A percentile compares a stretch with the other conserved stretches of the same genome.
These are phyloP conservation scores for Gymnothorax javanicus DNA, from an alignment of 2,797 vertebrate genomes.

Conservation along the genomic window DNA sequence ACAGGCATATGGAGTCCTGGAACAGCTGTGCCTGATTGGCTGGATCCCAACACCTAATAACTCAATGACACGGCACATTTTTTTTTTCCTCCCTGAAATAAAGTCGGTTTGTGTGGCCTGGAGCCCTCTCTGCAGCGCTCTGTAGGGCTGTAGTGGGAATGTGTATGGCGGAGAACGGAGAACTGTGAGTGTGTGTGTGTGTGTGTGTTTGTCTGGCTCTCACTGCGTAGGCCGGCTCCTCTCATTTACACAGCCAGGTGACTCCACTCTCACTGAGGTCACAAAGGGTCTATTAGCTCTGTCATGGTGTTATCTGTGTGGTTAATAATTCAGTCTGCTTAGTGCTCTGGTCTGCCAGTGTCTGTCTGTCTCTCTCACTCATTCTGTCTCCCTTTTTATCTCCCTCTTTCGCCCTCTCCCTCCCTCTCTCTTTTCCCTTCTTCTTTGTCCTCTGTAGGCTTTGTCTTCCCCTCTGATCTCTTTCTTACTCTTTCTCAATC, in stretches of 20 bases:
- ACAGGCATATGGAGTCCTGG: conserved; percentile 13
- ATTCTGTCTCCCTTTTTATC: neutral
- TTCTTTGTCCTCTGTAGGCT: too few species aligned
- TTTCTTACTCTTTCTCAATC: too few species aligned
- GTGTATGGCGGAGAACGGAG: conserved; percentile 32
- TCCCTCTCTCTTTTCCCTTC: neutral
- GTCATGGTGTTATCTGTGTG: conserved; percentile 27
- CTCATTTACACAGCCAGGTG: neutral
- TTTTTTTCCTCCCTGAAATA: conserved; percentile 38
- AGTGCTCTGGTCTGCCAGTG: neutral
- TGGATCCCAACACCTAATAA: conserved; percentile 50
- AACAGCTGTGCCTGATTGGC: conserved; percentile 38
- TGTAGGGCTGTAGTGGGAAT: conserved; percentile 48
- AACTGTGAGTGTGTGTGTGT: conserved; percentile 10
- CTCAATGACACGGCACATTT: conserved; percentile 55
- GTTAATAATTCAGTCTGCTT: conserved; percentile 29
- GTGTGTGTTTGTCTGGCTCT: neutral
- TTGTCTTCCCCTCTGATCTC: too few species aligned
- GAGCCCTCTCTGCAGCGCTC: conserved; percentile 39
- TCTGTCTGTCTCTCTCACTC: neutral
- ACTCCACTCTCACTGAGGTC: neutral
- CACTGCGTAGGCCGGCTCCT: neutral
- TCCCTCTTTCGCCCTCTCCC: neutral
- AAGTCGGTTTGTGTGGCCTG: conserved; percentile 59
- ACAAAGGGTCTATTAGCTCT: conserved; percentile 27